Evolutionary conservation across 2,797 vertebrate genomes (phyloP).

Genomic region (Xenops minutus): DNA sequence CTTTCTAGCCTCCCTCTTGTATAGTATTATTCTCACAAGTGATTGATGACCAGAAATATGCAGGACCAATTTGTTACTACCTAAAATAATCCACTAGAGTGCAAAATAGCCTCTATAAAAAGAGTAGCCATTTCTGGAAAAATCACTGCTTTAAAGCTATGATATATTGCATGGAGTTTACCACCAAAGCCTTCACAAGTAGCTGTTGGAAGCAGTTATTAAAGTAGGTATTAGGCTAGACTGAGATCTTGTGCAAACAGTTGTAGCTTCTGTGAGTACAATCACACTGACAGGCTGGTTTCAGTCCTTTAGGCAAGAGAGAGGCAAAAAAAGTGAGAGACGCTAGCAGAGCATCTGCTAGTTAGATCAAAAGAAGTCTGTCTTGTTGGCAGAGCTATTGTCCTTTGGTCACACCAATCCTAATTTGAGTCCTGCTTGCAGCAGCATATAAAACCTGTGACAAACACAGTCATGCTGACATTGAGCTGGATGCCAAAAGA

Average conservation of each 20-base stretch:
- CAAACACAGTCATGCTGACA: constrained; percentile 51
- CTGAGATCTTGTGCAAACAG: constrained; percentile 11
- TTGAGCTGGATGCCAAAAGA: constrained; percentile 39
- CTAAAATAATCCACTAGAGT: constrained; percentile 15
- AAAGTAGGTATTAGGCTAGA: background rate
- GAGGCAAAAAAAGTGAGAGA: constrained; percentile 64
- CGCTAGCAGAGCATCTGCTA: constrained; percentile 64
- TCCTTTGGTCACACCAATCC: constrained; percentile 64
- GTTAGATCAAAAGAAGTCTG: constrained; percentile 59
- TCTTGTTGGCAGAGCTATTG: constrained; percentile 67
- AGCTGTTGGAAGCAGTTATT: constrained; percentile 9
- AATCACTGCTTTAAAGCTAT: background rate
- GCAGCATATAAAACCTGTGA: constrained; percentile 56
- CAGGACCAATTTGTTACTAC: background rate
- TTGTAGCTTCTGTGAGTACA: background rate
- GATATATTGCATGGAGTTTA: background rate
- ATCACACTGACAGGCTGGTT: constrained; percentile 55
- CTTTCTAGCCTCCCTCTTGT: background rate
- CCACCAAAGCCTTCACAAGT: background rate
- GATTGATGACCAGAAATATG: background rate
- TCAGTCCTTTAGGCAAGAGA: constrained; percentile 46
- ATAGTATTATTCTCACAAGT: background rate
- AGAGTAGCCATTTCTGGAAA: background rate
- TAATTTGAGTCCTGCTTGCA: constrained; percentile 64
- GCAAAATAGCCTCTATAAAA: constrained; percentile 33